Conservation (phyloP, 2,888 invertebrate species). For the Acleris cristana region DNA sequence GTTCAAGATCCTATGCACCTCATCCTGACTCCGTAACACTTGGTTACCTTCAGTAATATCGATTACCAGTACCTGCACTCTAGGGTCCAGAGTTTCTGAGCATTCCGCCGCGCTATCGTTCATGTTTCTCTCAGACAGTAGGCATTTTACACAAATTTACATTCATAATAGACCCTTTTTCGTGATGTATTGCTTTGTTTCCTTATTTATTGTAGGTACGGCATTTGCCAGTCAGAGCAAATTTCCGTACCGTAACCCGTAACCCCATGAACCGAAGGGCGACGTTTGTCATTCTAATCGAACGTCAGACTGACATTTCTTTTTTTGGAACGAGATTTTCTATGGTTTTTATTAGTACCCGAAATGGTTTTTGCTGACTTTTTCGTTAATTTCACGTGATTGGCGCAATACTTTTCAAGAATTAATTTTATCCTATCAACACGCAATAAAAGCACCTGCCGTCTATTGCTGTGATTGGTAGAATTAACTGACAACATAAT, state of each 20-base stretch:
- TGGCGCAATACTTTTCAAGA: not conserved
- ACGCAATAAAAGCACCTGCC: not conserved
- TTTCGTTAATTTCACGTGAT: not conserved
- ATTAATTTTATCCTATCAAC: not conserved
- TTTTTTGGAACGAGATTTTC: constrained; percentile 29
- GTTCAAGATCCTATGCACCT: constrained; percentile 5
- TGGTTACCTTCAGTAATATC: constrained; percentile 57
- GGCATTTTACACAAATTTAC: constrained; percentile 61
- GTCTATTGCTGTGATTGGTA: not conserved
- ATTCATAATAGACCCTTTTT: constrained; percentile 45
- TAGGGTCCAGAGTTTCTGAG: constrained; percentile 90
- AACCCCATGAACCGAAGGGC: constrained; percentile 4
- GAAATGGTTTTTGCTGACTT: not conserved
- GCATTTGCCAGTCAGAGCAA: constrained; percentile 15
- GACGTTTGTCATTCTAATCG: constrained; percentile 9
- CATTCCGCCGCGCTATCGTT: constrained; percentile 84
- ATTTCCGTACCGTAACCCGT: constrained; percentile 16
- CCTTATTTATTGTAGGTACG: constrained; percentile 17
- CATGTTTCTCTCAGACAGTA: constrained; percentile 75
- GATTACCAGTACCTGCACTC: constrained; percentile 88
- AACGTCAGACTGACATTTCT: constrained; percentile 27
- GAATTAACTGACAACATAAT: not conserved
- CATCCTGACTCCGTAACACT: constrained; percentile 40
- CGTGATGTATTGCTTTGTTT: constrained; percentile 39
- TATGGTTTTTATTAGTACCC: constrained; percentile 31